Percentiles rank a stretch among this genome's conserved stretches.
Conservation (phyloP, 2,797 vertebrate species). For the Coendou prehensilis region DNA sequence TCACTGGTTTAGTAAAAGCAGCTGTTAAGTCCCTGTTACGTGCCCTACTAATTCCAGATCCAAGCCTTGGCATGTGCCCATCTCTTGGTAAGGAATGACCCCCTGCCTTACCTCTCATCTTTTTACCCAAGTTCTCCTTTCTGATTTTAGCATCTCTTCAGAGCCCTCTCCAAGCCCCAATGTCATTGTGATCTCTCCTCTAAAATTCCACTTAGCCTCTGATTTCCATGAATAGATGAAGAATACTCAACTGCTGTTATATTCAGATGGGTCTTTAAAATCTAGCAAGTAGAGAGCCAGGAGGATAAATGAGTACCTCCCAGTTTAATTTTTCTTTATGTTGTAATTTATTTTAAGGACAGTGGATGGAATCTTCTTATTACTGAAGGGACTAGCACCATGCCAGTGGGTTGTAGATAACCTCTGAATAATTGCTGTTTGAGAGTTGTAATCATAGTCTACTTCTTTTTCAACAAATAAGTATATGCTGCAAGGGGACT, state of each 20-base stretch:
- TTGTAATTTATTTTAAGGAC: not conserved
- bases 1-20: not conserved
- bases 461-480: not conserved
- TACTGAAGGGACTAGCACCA: not conserved
- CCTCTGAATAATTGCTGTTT: not conserved
- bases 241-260: not conserved
- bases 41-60: not conserved
- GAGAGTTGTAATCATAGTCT: not conserved
- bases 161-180: not conserved
- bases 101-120: not conserved
- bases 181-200: not conserved
- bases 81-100: not conserved
- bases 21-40: too few species aligned
- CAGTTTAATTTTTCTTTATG: not conserved
- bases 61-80: not conserved
- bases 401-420: not conserved
- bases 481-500: not conserved
- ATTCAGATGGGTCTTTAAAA: not conserved
- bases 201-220: constrained; percentile 20
- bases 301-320: not conserved
- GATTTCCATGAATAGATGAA: not conserved
- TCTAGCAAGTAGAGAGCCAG: not conserved
- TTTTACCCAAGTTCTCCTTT: not conserved
- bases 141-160: not conserved
- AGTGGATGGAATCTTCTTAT: not conserved